Percentiles rank a stretch among this genome's conserved stretches.
Conservation (phyloP, 2,888 invertebrate genomes). For the Morpho achilles region DNA sequence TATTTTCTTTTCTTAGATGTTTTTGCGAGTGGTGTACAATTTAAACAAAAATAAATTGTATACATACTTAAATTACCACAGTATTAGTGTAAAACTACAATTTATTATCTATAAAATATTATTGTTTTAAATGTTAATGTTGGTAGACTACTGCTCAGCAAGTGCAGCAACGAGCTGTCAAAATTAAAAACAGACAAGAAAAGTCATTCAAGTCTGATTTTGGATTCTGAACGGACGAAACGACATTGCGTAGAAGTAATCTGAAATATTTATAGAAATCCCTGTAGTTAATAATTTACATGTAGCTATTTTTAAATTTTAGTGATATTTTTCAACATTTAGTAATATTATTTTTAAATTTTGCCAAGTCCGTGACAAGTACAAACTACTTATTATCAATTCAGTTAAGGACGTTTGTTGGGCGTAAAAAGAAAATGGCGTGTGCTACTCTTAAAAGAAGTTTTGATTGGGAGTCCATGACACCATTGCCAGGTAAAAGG, state of each 20-base stretch:
- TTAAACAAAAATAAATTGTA: too few species aligned
- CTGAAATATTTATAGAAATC: slow-evolving; percentile 60
- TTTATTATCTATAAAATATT: too few species aligned
- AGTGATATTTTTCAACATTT: slow-evolving; percentile 44
- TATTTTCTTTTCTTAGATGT: too few species aligned
- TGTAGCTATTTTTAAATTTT: slow-evolving; percentile 44
- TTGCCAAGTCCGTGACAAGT: slow-evolving; percentile 49
- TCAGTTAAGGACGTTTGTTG: slow-evolving; percentile 71
- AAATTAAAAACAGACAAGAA: slow-evolving; percentile 41
- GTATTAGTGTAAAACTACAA: too few species aligned
- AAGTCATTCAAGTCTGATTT: slow-evolving; percentile 54
- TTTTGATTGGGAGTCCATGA: slow-evolving; percentile 96
- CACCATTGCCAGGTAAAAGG: slow-evolving; percentile 92
- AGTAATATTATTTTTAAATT: slow-evolving; percentile 57
- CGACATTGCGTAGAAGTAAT: slow-evolving; percentile 51
- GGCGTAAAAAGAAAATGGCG: slow-evolving; percentile 91
- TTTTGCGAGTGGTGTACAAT: too few species aligned
- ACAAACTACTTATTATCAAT: slow-evolving; percentile 47
- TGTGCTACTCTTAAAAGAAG: slow-evolving; percentile 98
- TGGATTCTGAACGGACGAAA: slow-evolving; percentile 56
- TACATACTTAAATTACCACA: too few species aligned
- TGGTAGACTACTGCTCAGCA: slow-evolving; percentile 12
- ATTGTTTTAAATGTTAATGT: slow-evolving; percentile 7
- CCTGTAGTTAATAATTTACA: slow-evolving; percentile 44
- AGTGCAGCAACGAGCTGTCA: slow-evolving; percentile 37